These are phyloP conservation scores for Dendrocincla fuliginosa DNA, from an alignment of 2,797 vertebrate species.

Conservation along the genomic window DNA sequence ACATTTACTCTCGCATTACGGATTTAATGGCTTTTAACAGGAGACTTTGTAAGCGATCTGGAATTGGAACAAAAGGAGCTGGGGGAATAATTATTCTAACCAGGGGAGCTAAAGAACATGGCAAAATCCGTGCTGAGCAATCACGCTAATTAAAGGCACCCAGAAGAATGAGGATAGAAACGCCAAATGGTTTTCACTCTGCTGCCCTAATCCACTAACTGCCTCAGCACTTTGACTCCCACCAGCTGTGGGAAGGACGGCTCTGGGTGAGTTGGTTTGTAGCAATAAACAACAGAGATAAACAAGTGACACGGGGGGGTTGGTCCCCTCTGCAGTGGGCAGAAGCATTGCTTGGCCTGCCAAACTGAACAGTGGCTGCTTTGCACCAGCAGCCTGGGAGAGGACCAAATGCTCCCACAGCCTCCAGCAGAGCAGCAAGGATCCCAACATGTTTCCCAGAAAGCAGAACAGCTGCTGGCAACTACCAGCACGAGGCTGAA, in stretches of 20 bases:
- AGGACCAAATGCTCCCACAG: not conserved
- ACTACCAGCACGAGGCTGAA: not conserved
- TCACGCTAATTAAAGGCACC: slow-evolving; percentile 74
- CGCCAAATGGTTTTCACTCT: slow-evolving; percentile 68
- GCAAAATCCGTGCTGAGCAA: slow-evolving; percentile 41
- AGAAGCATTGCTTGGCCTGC: not conserved
- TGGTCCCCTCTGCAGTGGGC: not conserved
- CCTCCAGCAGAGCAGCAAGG: not conserved
- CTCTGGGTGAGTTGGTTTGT: not conserved
- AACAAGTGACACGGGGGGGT: not conserved
- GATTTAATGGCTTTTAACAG: slow-evolving; percentile 70
- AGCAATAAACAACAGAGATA: slow-evolving; percentile 3
- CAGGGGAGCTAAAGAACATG: slow-evolving; percentile 40
- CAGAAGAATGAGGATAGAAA: slow-evolving; percentile 68
- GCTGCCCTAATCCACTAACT: slow-evolving; percentile 60
- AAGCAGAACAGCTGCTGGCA: not conserved
- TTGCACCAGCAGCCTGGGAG: not conserved
- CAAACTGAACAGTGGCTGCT: not conserved
- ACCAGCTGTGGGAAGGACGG: slow-evolving; percentile 16
- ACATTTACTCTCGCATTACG: slow-evolving; percentile 22
- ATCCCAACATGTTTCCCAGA: not conserved
- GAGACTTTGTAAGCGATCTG: slow-evolving; percentile 67
- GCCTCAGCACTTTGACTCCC: slow-evolving; percentile 49
- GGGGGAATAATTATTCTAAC: slow-evolving; percentile 62
- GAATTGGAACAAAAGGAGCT: slow-evolving; percentile 68